Evolutionary conservation across 2,888 invertebrate genomes (phyloP).

Genomic region (Phortica magna): DNA sequence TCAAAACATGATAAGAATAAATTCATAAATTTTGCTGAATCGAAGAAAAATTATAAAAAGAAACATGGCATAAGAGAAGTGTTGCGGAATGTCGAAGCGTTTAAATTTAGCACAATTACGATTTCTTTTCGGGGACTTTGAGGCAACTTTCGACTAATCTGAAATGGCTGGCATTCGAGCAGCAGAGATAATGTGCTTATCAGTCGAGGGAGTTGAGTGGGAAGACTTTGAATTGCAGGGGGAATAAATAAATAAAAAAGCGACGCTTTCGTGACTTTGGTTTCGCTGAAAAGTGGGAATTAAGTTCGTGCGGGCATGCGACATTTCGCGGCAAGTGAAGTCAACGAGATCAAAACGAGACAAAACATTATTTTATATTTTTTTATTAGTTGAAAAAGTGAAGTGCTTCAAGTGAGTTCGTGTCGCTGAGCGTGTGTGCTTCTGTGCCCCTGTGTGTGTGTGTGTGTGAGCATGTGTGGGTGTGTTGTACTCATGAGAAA

Average conservation of each 20-base stretch:
- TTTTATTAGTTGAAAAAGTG: background rate
- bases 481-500: conserved; percentile 31
- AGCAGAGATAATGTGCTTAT: background rate
- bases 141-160: no score
- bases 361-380: background rate
- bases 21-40: background rate
- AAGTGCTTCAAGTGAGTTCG: background rate
- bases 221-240: background rate
- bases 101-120: background rate
- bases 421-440: background rate
- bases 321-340: background rate
- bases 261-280: background rate
- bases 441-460: background rate
- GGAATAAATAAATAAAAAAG: background rate
- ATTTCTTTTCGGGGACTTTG: background rate
- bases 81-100: background rate
- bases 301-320: background rate
- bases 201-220: background rate
- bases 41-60: background rate
- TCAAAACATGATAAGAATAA: background rate
- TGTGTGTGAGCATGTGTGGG: conserved; percentile 45
- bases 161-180: background rate
- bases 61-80: background rate
- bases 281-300: background rate
- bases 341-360: background rate